Conservation (phyloP, 2,888 invertebrate species). For the Apamea monoglypha region DNA sequence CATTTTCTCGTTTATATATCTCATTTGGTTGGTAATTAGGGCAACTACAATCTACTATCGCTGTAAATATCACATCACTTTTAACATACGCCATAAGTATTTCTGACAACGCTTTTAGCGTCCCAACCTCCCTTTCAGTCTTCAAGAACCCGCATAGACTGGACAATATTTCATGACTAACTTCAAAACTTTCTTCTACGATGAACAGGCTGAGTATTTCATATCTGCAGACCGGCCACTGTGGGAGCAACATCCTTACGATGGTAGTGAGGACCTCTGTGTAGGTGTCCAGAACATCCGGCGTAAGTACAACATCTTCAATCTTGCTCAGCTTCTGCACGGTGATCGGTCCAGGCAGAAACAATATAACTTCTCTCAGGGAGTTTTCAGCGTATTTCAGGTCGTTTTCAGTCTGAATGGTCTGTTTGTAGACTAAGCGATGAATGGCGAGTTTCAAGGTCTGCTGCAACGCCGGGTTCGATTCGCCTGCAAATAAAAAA, state of each 20-base stretch:
- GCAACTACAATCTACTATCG: conserved; percentile 83
- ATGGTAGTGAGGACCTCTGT: conserved; percentile 87
- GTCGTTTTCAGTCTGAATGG: conserved; percentile 79
- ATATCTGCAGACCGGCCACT: conserved; percentile 90
- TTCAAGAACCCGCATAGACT: conserved; percentile 87
- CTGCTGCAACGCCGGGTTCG: conserved; percentile 59
- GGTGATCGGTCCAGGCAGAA: conserved; percentile 91
- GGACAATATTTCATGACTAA: conserved; percentile 86
- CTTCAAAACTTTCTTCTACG: conserved; percentile 88
- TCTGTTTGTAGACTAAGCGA: conserved; percentile 73
- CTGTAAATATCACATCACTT: conserved; percentile 90
- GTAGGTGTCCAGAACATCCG: conserved; percentile 79
- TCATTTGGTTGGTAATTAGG: conserved; percentile 60
- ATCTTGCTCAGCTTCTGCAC: conserved; percentile 91
- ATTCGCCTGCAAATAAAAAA: conserved; percentile 82
- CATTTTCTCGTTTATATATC: conserved; percentile 66
- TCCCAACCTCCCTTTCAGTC: conserved; percentile 74
- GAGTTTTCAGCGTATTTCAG: conserved; percentile 69
- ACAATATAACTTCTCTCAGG: conserved; percentile 64
- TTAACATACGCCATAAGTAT: conserved; percentile 88
- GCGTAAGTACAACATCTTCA: not conserved
- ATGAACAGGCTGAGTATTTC: conserved; percentile 86
- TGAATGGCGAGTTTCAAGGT: conserved; percentile 77
- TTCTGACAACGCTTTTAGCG: conserved; percentile 79
- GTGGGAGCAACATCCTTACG: conserved; percentile 86